Base-by-base conservation (phyloP, 2,888 invertebrate species). In the Cheilosia soror region DNA sequence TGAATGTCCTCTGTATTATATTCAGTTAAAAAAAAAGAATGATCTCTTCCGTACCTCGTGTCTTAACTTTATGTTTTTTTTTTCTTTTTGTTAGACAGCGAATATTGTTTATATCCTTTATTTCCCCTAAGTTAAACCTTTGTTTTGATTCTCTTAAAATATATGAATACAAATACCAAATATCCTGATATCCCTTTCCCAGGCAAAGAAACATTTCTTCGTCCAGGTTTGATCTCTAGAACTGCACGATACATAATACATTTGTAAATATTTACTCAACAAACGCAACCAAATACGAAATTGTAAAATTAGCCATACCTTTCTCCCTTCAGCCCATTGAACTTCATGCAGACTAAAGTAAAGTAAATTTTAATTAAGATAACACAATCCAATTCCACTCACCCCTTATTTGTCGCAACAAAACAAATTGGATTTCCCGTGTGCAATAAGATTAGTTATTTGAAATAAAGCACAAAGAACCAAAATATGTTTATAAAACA, bases 1-100 rank as follows among this genome's bases (percentile, higher is more conserved):
- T 82, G 86, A 86, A 82, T 86, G 86, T 86, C 82, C 82, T 82
- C 73, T 86, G 85, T 86, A 73, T 77, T 65, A 73, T 82, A 82
- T 82, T 82, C 65, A 76, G 81, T 85, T 65, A 55, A 71, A 80
- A 66, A 58, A 51, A 60, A 57, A 51, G 6, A 51, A 40, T 20
- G 37, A 71, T 66, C 37, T 66, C 55, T 78, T 78, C 53, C 58
- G 47, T 62, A 72, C 11, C 63, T 79, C 65, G 65, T 42, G 57
- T 58, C 72, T 62, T 37, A 11, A 47, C 11, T 53, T 55, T 40
- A 37, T 31, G 6, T 4, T 57, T 58, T 58, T 37, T 47, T 58
- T 57, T 15, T 27, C 51, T 65, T 65, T 68, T 40, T 42, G 53
- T 85, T 85, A 76, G 66, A 72, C 71, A 85, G 72, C 76, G 65